phyloP scores from a whole-genome alignment of 2,113 vertebrate species.

The Caranx melampygus region DNA sequence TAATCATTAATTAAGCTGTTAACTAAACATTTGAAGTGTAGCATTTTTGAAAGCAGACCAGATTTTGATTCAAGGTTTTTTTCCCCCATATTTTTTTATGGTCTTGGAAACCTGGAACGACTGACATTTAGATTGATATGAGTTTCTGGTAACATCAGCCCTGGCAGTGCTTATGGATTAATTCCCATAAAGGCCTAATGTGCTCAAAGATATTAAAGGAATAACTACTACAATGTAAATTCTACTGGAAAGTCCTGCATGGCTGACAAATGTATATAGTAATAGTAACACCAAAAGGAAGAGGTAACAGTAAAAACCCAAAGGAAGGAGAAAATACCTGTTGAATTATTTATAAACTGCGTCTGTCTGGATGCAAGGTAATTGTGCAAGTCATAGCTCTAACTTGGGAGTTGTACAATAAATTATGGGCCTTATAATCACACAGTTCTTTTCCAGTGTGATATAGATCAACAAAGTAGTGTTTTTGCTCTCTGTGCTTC shows the following conservation, averaged over 20 bases:
- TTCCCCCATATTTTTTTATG: background rate
- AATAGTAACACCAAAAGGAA: background rate
- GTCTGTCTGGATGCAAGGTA: slow-evolving; percentile 1
- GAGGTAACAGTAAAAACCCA: background rate
- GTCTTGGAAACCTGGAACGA: background rate
- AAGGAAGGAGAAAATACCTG: background rate
- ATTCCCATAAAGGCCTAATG: background rate
- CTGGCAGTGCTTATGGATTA: background rate
- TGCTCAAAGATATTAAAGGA: background rate
- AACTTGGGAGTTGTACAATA: slow-evolving; percentile 8
- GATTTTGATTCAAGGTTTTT: background rate
- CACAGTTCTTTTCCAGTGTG: background rate
- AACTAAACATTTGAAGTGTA: background rate
- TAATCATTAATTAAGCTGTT: background rate
- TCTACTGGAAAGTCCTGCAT: background rate
- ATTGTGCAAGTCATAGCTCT: background rate
- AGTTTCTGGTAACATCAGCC: background rate
- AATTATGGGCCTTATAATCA: background rate
- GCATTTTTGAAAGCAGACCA: background rate
- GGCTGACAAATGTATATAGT: background rate
- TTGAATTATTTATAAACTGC: slow-evolving; percentile 3
- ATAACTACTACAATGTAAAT: background rate
- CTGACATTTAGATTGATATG: background rate
- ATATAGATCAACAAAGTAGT: slow-evolving; percentile 1
- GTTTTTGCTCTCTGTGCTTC: slow-evolving; percentile 7